A percentile compares a stretch with the other conserved stretches of the same genome.
These are phyloP conservation scores for Heterodera schachtii DNA, from an alignment of 1,140 invertebrate species.

Conservation along the genomic window DNA sequence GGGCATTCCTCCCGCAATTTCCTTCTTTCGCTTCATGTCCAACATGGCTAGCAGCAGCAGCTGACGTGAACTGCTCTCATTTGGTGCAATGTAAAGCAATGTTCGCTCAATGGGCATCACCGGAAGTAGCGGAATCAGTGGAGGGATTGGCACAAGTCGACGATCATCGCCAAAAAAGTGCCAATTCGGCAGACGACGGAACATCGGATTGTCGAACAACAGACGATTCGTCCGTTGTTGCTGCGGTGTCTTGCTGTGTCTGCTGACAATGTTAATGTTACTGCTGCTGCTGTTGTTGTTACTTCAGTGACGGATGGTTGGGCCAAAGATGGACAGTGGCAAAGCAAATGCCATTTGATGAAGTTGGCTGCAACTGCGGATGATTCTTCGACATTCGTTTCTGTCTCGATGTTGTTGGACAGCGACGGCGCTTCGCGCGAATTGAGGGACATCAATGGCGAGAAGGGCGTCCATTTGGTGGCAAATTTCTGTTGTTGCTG, in stretches of 20 bases:
- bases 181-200: slow-evolving; percentile 27
- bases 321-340: slow-evolving; percentile 4
- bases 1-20: not conserved
- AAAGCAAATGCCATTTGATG: not conserved
- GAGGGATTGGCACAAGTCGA: slow-evolving; percentile 14
- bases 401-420: slow-evolving; percentile 3
- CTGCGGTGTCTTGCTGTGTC: not conserved
- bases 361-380: not conserved
- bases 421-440: not conserved
- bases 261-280: not conserved
- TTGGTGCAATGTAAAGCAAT: slow-evolving; percentile 23
- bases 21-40: slow-evolving; percentile 11
- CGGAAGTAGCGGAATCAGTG: slow-evolving; percentile 14
- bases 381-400: not conserved
- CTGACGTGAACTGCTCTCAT: slow-evolving; percentile 18
- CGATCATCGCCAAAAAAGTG: slow-evolving; percentile 32
- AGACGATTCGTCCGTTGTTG: not conserved
- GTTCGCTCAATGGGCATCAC: slow-evolving; percentile 20
- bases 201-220: slow-evolving; percentile 30
- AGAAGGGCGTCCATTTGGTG: not conserved
- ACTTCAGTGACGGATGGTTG: not conserved
- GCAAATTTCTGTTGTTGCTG: not conserved
- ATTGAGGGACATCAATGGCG: not conserved
- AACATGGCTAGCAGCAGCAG: slow-evolving; percentile 19
- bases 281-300: not conserved